Evolutionary conservation across 2,888 invertebrate genomes (phyloP), one percentile per base, ranked within the genome.

Genomic region (Idaea dimidiata): DNA sequence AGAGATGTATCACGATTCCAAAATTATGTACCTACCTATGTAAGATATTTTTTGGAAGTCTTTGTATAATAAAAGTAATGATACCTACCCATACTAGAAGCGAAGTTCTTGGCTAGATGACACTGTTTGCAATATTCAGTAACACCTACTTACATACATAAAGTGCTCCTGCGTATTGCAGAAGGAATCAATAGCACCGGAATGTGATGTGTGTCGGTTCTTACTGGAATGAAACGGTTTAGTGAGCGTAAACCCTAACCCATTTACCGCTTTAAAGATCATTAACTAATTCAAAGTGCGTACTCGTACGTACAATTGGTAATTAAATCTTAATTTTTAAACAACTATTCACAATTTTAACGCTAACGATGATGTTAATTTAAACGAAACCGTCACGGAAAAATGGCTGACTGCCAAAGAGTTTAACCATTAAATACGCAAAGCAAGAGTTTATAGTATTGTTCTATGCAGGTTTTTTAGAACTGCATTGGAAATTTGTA

Each of bases 341-440:
- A 43, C 72, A 66, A 69, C 60, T 65, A 71, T 72, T 71, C 70
- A 70, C 71, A 75, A 71, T 73, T 70, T 70, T 71, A 75, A 74
- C 72, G 67, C 71, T 69, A 78, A 77, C 74, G 72, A 77, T 72
- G 73, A 78, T 78, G 77, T 78, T 75, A 75, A 79, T 78, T 77
- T 67, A 75, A 74, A 75, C 75, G 76, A 73, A 76, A 76, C 75
- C 69, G 69, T 76, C 67, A 69, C 64, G 74, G 70, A 77, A 77
- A 77, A 74, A 76, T 82, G 82, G 81, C 79, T 58, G 71, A 60
- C 63, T 77, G 81, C 81, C 82, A 82, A 74, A 78, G 73, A 73
- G 78, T 76, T 74, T 74, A 73, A 73, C 75, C 72, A 75, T 73
- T 70, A 71, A 73, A 72, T 73, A 61, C 66, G 65, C 71, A 75